Evolutionary conservation across 2,888 invertebrate genomes (phyloP), one percentile per base, ranked within the genome.

Genomic region (Pyrochroa serraticornis): DNA sequence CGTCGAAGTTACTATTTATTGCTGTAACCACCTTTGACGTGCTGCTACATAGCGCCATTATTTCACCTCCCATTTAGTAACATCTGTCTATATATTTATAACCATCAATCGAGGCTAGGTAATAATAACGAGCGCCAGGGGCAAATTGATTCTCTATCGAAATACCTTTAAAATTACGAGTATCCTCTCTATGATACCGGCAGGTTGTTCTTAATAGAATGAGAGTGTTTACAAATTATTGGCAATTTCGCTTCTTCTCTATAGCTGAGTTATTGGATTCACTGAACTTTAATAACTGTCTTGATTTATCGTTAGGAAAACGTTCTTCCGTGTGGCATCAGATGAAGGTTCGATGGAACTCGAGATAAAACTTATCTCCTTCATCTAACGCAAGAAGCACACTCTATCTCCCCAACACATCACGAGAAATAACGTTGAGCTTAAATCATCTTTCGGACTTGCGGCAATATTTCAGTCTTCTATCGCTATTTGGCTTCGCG

Each of bases 251-350:
- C 43, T 37, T 45, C 48, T 37, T 47, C 48, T 52, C 46, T 34
- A 13, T 14, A n/a, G n/a, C 33, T 22, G 37, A 60, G 42, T 60
- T 56, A 47, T 55, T 51, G 55, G 45, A 55, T 60, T 60, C 55
- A 49, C 44, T 50, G 50, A 56, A 58, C 60, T 60, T 62, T 62
- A 64, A 62, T 64, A 64, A 64, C 60, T 54, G 60, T 49, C 58
- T 62, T 60, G 60, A 60, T 62, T 64, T 62, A 64, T 64, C 39
- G 56, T 46, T 43, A 49, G 48, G 60, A 64, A 62, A 57, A 57
- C 50, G 59, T 43, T 59, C 54, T 60, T 64, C 56, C 62, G 64
- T 62, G 62, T 64, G 60, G 61, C 62, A 57, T 58, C 57, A 34
- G 51, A 45, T 53, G 46, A 45, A 34, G 47, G 38, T 37, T 38